Evolutionary conservation across 2,888 invertebrate genomes (phyloP).

Genomic region (Prenolepis imparis): DNA sequence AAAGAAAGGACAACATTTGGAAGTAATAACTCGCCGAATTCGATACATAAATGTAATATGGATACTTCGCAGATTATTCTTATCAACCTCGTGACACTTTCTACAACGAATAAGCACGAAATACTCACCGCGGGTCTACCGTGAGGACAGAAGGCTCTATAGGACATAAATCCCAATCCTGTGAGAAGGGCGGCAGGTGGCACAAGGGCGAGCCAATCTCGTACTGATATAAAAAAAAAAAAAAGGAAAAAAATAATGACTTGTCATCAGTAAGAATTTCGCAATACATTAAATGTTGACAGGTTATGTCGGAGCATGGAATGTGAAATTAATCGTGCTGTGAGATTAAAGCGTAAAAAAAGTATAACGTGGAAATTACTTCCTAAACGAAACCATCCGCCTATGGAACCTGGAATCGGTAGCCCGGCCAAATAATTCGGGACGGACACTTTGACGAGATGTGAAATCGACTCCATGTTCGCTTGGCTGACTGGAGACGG

Average conservation of each 20-base stretch:
- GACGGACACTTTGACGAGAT: slow-evolving; percentile 92
- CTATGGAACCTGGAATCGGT: slow-evolving; percentile 94
- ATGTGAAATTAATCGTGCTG: neutral
- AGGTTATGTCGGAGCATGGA: slow-evolving; percentile 14
- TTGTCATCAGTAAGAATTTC: neutral
- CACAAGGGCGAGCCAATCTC: slow-evolving; percentile 93
- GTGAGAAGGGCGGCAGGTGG: slow-evolving; percentile 94
- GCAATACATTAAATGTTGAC: neutral
- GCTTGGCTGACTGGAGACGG: slow-evolving; percentile 38
- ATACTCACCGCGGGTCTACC: slow-evolving; percentile 86
- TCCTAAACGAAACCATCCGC: slow-evolving; percentile 95
- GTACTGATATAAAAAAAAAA: slow-evolving; percentile 87
- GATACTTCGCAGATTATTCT: too few species aligned
- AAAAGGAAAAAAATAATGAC: neutral
- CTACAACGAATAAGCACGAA: neutral
- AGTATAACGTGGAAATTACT: slow-evolving; percentile 87
- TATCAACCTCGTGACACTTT: slow-evolving; percentile 53
- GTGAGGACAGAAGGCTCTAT: slow-evolving; percentile 91
- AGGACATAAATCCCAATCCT: slow-evolving; percentile 93
- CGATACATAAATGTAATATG: neutral
- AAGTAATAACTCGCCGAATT: slow-evolving; percentile 62
- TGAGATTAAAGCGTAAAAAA: neutral
- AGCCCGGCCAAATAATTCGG: slow-evolving; percentile 94
- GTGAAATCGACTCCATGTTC: slow-evolving; percentile 92
- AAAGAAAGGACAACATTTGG: neutral